Evolutionary conservation across 2,888 invertebrate species (phyloP).

Genomic region (Argyresthia goedartella): DNA sequence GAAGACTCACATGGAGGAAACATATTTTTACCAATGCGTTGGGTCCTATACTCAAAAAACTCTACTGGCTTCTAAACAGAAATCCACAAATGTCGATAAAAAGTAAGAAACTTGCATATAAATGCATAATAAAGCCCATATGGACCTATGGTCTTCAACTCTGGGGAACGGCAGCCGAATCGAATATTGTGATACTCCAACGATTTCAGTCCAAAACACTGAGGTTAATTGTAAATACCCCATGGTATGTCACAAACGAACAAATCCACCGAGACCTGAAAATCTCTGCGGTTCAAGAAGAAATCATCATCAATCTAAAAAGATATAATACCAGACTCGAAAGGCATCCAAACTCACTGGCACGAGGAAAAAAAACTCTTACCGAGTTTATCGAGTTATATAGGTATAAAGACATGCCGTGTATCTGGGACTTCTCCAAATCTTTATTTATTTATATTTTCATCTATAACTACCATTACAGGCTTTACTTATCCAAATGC

Average conservation of each 20-base stretch:
- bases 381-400: too few relatives aligned
- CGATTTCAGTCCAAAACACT: background rate
- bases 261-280: background rate
- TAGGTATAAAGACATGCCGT: too few relatives aligned
- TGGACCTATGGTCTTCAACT: conserved; percentile 1
- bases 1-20: background rate
- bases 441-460: too few relatives aligned
- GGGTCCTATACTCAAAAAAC: background rate
- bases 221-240: background rate
- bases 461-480: too few relatives aligned
- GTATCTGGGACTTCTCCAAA: too few relatives aligned
- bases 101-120: background rate
- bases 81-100: background rate
- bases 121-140: background rate
- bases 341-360: background rate
- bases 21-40: background rate
- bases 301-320: background rate
- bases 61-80: background rate
- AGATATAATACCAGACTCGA: background rate
- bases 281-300: background rate
- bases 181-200: background rate
- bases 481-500: too few relatives aligned
- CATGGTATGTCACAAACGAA: background rate
- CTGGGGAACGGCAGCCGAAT: background rate
- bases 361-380: too few relatives aligned